Evolutionary conservation across 1,140 invertebrate species (phyloP).

Genomic region (Rhagoletis zephyria): DNA sequence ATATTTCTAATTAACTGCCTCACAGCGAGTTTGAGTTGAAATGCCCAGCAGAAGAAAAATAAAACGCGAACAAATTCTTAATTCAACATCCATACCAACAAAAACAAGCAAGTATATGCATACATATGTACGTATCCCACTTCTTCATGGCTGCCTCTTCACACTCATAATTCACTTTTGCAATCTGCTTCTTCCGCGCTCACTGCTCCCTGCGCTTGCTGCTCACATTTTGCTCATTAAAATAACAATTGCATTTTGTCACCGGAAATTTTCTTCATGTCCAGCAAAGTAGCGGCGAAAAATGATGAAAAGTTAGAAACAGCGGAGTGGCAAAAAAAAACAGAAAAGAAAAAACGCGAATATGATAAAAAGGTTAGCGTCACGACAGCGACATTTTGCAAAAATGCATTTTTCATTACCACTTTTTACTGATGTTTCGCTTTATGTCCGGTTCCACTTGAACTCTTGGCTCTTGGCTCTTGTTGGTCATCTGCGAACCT

Average conservation of each 20-base stretch:
- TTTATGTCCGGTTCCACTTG: slow-evolving; percentile 38
- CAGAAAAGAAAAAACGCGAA: not conserved
- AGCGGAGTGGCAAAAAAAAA: not conserved
- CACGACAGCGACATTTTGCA: not conserved
- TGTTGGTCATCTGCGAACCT: not conserved
- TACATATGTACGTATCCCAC: not conserved
- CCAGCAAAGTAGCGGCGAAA: slow-evolving; percentile 25
- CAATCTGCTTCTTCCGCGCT: not conserved
- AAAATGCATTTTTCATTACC: not conserved
- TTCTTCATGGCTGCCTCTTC: not conserved
- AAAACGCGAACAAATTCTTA: not conserved
- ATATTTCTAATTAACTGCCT: not conserved
- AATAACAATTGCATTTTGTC: slow-evolving; percentile 51
- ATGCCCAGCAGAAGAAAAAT: not conserved
- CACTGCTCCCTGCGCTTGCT: not conserved
- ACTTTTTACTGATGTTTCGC: not conserved
- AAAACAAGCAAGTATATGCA: too few relatives aligned
- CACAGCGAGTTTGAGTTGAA: not conserved
- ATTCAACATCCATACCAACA: not conserved
- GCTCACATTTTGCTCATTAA: slow-evolving; percentile 33
- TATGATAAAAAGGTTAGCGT: not conserved
- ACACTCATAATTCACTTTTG: slow-evolving; percentile 22
- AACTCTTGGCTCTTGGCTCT: not conserved
- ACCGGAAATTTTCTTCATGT: slow-evolving; percentile 47
- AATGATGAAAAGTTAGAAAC: slow-evolving; percentile 37